Evolutionary conservation across 2,113 vertebrate species (phyloP).

Genomic region (Malurus elegans): DNA sequence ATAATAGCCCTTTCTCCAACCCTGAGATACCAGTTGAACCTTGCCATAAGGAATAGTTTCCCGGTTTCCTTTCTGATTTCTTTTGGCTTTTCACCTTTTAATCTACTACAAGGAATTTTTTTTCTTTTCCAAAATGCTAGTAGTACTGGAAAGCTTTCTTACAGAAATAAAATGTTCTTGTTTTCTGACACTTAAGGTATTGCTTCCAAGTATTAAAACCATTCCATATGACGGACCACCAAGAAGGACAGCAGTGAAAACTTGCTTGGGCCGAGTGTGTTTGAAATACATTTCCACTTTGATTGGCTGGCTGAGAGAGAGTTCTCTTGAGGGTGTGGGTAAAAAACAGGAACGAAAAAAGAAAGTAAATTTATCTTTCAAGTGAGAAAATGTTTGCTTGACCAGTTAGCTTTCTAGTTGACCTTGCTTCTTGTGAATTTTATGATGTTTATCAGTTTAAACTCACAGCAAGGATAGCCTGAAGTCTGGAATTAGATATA

Average conservation of each 20-base stretch:
- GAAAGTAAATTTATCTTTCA: not conserved
- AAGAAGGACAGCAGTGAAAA: constrained; percentile 32
- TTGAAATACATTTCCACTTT: constrained; percentile 11
- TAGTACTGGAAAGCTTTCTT: constrained; percentile 56
- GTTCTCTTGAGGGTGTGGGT: not conserved
- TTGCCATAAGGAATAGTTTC: not conserved
- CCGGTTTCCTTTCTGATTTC: constrained; percentile 2
- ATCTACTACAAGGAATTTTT: constrained; percentile 36
- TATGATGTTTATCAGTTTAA: not conserved
- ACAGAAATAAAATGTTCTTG: constrained; percentile 55
- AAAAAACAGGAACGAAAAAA: not conserved
- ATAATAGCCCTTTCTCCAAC: not conserved
- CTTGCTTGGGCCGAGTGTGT: not conserved
- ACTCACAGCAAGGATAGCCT: not conserved
- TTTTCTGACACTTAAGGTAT: constrained; percentile 60
- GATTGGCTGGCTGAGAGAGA: not conserved
- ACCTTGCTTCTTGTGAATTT: not conserved
- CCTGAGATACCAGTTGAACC: not conserved
- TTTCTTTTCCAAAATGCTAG: constrained; percentile 49
- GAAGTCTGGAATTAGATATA: not conserved
- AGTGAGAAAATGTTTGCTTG: not conserved
- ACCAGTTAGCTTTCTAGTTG: not conserved
- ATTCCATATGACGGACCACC: constrained; percentile 63
- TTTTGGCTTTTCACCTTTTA: constrained; percentile 51
- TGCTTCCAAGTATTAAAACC: constrained; percentile 67